Evolutionary conservation across 2,888 invertebrate species (phyloP), one percentile per base, ranked within the genome.

Genomic region (Leucophenga montana): DNA sequence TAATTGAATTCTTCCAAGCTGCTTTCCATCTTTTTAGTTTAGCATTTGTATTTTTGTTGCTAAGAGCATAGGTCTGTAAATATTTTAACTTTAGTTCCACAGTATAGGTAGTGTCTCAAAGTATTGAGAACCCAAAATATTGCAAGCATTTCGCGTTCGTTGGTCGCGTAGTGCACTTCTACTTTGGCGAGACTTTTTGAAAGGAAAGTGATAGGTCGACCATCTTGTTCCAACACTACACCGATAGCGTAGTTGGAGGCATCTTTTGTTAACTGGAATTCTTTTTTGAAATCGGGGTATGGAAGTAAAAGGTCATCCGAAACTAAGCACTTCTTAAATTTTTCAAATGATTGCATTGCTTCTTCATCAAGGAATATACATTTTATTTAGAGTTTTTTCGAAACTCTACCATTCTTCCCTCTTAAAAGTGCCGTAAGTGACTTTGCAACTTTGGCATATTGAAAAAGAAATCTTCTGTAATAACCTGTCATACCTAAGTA

Each of bases 31-130:
- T 53, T 31, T 74, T 73, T 50, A 73, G 70, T 44, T 71, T 72
- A 5, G 66, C 68, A 50, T 71, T 69, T 1, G 53, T 66, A 46
- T 73, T 66, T 48, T 11, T 5, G 14, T 9, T 27, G 14, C 56
- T 56, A 6, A 56, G 22, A 3, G 56, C 3, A 39, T 46, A 54
- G 72, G 31, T 75, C 75, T 14, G 73, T 74, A 61, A 71, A 69
- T 6, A 78, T 78, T 65, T 75, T 73, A 1, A 78, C 18, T 48
- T 74, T 57, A 11, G 31, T 77, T 31, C 74, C 76, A 3, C 86
- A 86, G 31, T 86, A 87, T 6, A 88, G 27, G 31, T 86, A 87
- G 5, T 86, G 86, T 61, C 86, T 70, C 13, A 88, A 85, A 46
- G 81, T 82, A 72, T 87, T 86, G 5, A 80, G 71, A 0, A 85